Percentiles rank a stretch among this genome's conserved stretches.
Evolutionary conservation across 2,113 vertebrate species (phyloP).

Genomic region (Protomyctophum bolini): DNA sequence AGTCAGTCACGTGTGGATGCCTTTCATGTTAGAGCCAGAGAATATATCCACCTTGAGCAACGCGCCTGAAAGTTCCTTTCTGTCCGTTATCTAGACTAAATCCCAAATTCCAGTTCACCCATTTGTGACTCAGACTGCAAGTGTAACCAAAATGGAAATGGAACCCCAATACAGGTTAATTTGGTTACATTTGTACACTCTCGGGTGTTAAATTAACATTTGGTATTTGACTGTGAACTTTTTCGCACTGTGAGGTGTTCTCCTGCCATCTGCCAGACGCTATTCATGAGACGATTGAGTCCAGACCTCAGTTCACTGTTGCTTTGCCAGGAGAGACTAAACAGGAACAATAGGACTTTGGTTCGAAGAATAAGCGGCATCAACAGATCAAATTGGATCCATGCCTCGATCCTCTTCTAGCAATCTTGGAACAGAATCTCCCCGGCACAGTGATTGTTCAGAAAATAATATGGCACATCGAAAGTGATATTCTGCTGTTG

Average conservation of each 20-base stretch:
- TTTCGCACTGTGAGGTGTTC: slow-evolving; percentile 12
- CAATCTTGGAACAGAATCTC: slow-evolving; percentile 44
- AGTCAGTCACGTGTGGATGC: too few species aligned
- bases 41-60: not conserved
- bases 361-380: slow-evolving; percentile 46
- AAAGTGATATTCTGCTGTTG: not conserved
- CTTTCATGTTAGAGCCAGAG: too few species aligned
- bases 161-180: too few species aligned
- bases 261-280: slow-evolving; percentile 48
- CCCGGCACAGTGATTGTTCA: slow-evolving; percentile 22
- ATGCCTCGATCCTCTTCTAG: slow-evolving; percentile 39
- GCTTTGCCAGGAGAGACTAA: slow-evolving; percentile 40
- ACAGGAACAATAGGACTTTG: slow-evolving; percentile 53
- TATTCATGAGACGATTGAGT: slow-evolving; percentile 48
- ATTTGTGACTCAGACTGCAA: too few species aligned
- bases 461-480: slow-evolving; percentile 36
- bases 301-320: slow-evolving; percentile 43
- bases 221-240: too few species aligned
- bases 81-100: not conserved
- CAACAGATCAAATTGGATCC: slow-evolving; percentile 57
- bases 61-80: slow-evolving; percentile 1
- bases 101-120: too few species aligned
- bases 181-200: too few species aligned
- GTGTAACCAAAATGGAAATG: too few species aligned
- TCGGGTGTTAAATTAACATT: too few species aligned